Base-by-base conservation (phyloP, 2,888 invertebrate species). In the Rhogogaster chlorosoma region DNA sequence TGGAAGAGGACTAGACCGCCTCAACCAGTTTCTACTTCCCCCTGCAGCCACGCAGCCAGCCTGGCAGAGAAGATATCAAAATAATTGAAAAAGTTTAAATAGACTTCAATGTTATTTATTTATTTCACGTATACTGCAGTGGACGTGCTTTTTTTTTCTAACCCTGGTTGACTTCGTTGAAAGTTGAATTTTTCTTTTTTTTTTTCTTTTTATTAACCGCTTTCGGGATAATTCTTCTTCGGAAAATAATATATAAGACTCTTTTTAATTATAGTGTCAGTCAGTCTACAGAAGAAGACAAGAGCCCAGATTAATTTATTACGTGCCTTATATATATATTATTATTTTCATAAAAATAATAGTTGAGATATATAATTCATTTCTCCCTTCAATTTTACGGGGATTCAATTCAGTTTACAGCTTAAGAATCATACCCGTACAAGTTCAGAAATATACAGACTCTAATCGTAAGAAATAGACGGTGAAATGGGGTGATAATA, bases 21-120 rank as follows among this genome's bases (percentile, higher is more conserved):
- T 71, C 83, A 61, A 82, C 53, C 85, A 29, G 85, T 84, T 82
- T 85, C 70, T 73, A 71, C 83, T 67, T 67, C 32, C 10, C 10
- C 45, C 61, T 26, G 57, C 9, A 73, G n/a, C 2, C 36, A 45
- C 32, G 64, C 49, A 29, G 84, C 77, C 22, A 26, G 77, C 64
- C 45, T 84, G 77, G 29, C 38, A 36, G 84, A 78, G 77, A 57
- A 91, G 89, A 90, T 91, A 91, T 89, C 89, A 86, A 89, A 90
- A 90, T 90, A 91, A 91, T 92, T 92, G 91, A 88, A 89, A 91
- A 91, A 91, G 89, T 91, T 91, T 90, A 89, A 90, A 91, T 89
- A 88, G 89, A 88, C 89, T 88, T 87, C 84, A 85, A 85, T 86
- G 85, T 87, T 89, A 89, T 88, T 89, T 89, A 89, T 71, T 80